Conservation (phyloP, 2,888 invertebrate species). For the Lycaena phlaeas region DNA sequence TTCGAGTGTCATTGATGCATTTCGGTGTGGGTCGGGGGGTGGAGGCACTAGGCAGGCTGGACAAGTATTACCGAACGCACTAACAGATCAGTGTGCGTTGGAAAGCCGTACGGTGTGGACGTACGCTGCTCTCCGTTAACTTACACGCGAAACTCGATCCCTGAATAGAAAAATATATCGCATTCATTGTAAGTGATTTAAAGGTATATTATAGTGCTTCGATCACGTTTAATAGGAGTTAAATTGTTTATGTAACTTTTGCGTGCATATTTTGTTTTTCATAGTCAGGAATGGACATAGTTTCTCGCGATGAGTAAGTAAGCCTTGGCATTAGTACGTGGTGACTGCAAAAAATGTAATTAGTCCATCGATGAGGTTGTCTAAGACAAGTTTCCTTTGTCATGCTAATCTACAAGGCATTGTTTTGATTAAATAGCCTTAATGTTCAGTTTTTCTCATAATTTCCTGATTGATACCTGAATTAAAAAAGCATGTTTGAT, state of each 20-base stretch:
- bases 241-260: conserved; percentile 13
- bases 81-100: conserved; percentile 56
- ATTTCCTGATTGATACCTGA: no score
- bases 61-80: conserved; percentile 30
- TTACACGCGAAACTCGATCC: conserved; percentile 58
- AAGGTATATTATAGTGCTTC: conserved; percentile 55
- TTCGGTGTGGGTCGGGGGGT: conserved; percentile 58
- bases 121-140: conserved; percentile 58
- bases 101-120: conserved; percentile 45
- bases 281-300: conserved; percentile 61
- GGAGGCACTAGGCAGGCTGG: conserved; percentile 45
- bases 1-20: conserved; percentile 70
- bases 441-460: no score
- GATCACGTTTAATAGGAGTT: conserved; percentile 25
- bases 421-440: conserved; percentile 22
- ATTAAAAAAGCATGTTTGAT: no score
- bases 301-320: conserved; percentile 64
- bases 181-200: conserved; percentile 28
- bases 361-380: conserved; percentile 51
- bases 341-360: conserved; percentile 65
- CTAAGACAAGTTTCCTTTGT: conserved; percentile 62
- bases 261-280: conserved; percentile 23
- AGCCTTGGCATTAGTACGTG: conserved; percentile 61
- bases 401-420: conserved; percentile 43
- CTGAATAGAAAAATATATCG: conserved; percentile 30